These are phyloP conservation scores for Philonicus albiceps DNA, from an alignment of 2,888 invertebrate genomes.

Conservation along the genomic window DNA sequence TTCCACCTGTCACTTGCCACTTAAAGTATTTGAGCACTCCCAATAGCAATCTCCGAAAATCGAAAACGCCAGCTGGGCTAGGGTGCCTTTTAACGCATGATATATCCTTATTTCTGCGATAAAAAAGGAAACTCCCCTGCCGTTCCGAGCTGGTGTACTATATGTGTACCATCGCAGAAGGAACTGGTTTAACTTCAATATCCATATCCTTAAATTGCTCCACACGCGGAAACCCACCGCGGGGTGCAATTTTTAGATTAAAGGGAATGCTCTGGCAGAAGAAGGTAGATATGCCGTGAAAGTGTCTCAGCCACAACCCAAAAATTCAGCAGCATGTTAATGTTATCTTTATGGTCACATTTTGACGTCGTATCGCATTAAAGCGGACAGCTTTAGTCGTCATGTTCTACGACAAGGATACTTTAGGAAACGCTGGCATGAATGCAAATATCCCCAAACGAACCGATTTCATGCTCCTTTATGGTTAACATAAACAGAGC, in stretches of 20 bases:
- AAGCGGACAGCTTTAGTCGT: neutral
- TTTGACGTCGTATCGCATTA: neutral
- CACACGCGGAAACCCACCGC: neutral
- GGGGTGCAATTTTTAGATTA: neutral
- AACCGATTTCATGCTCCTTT: neutral
- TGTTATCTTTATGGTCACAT: slow-evolving; percentile 5
- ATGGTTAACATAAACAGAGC: neutral
- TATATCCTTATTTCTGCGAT: neutral
- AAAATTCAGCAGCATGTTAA: neutral
- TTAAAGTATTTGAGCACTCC: neutral
- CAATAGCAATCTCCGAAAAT: neutral
- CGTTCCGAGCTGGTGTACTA: neutral
- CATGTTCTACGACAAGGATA: neutral
- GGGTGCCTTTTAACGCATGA: neutral
- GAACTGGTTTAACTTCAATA: neutral
- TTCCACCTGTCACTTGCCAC: neutral
- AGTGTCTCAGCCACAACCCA: neutral
- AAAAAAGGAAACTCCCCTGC: neutral
- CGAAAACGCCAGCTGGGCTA: neutral
- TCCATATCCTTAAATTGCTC: neutral
- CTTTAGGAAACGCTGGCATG: neutral
- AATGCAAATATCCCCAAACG: neutral
- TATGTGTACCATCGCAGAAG: neutral
- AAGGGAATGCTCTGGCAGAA: neutral
- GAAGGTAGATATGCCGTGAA: neutral